phyloP scores from a whole-genome alignment of 2,888 invertebrate species.

The Smittia aterrima region DNA sequence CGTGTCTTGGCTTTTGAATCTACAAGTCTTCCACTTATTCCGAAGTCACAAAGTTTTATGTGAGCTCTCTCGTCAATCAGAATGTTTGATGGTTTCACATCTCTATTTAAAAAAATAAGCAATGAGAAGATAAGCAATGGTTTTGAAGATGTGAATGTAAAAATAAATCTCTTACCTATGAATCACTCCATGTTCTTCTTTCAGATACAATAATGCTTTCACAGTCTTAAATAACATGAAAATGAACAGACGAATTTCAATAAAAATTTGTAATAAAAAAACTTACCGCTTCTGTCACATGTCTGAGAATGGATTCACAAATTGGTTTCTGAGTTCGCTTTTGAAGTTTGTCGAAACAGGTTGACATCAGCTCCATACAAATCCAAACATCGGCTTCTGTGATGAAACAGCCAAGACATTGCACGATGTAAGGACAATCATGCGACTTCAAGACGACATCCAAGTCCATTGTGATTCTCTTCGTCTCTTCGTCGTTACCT shows the following conservation, averaged over 20 bases:
- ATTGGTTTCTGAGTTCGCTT: slow-evolving; percentile 83
- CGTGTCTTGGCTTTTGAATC: slow-evolving; percentile 97
- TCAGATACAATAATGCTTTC: slow-evolving; percentile 94
- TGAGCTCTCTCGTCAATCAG: slow-evolving; percentile 91
- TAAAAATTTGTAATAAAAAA: slow-evolving; percentile 13
- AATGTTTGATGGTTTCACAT: slow-evolving; percentile 99
- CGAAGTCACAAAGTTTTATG: slow-evolving; percentile 98
- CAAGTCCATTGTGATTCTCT: slow-evolving; percentile 97
- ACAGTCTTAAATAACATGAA: slow-evolving; percentile 70
- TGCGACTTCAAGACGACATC: slow-evolving; percentile 97
- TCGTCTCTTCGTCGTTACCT: slow-evolving; percentile 94
- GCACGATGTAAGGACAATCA: slow-evolving; percentile 95
- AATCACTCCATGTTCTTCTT: slow-evolving; percentile 95
- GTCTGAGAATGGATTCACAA: slow-evolving; percentile 93
- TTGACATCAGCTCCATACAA: slow-evolving; percentile 99
- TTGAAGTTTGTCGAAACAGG: slow-evolving; percentile 95
- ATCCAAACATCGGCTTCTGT: slow-evolving; percentile 98
- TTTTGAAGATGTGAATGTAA: background rate
- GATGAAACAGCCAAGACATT: slow-evolving; percentile 96
- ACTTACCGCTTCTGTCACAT: slow-evolving; percentile 92
- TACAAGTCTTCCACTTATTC: slow-evolving; percentile 95
- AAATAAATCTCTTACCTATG: slow-evolving; percentile 57
- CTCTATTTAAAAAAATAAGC: slow-evolving; percentile 57
- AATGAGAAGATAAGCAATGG: background rate
- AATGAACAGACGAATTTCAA: slow-evolving; percentile 44